Percentiles rank a stretch among this genome's conserved stretches.
These are phyloP conservation scores for Todus mexicanus DNA, from an alignment of 2,797 vertebrate species.

Conservation along the genomic window DNA sequence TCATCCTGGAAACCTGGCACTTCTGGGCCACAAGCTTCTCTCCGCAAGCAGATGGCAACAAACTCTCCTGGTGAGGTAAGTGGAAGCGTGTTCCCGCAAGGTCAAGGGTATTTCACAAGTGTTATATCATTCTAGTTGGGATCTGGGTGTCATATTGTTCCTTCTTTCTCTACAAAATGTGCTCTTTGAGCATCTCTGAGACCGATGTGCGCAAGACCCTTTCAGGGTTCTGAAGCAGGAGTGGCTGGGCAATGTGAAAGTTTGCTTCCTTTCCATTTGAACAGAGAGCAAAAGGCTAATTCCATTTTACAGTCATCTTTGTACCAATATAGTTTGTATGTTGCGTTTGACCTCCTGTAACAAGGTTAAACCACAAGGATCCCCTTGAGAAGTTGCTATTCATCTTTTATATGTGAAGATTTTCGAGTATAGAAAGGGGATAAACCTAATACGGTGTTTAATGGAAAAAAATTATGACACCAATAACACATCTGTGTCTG, in stretches of 20 bases:
- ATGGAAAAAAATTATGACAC: constrained; percentile 81
- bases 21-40: neutral
- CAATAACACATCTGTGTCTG: constrained; percentile 85
- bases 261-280: neutral
- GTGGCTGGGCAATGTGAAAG: neutral
- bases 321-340: constrained; percentile 18
- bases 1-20: accelerated
- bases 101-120: neutral
- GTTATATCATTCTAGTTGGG: neutral
- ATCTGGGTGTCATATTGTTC: neutral
- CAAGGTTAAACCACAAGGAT: constrained; percentile 52
- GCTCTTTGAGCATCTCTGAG: neutral
- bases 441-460: constrained; percentile 70
- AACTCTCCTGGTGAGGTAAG: neutral
- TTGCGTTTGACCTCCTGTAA: constrained; percentile 20
- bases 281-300: constrained; percentile 35
- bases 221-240: neutral
- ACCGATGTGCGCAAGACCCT: accelerated
- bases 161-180: neutral
- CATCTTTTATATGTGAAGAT: constrained; percentile 69
- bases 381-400: constrained; percentile 51
- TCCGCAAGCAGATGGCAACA: neutral
- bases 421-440: constrained; percentile 68
- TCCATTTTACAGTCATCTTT: constrained; percentile 55
- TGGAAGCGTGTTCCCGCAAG: neutral